Percentiles rank a stretch among this genome's conserved stretches.
Conservation (phyloP, 2,113 vertebrate genomes). For the Salvelinus namaycush region DNA sequence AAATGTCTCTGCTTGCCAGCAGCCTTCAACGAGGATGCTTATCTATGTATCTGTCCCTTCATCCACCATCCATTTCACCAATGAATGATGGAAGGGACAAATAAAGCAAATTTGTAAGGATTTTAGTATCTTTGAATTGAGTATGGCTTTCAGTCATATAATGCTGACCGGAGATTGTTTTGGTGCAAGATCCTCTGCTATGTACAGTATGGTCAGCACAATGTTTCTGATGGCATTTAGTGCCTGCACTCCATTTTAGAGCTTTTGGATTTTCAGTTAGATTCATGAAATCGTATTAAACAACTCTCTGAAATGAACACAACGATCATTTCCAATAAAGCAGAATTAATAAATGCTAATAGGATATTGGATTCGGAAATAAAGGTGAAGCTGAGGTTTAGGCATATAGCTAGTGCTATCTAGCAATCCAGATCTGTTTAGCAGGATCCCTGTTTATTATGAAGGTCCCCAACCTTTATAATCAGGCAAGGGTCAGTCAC, state of each 20-base stretch:
- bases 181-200: conserved; percentile 37
- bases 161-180: conserved; percentile 64
- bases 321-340: conserved; percentile 65
- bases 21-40: conserved; percentile 57
- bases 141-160: conserved; percentile 29
- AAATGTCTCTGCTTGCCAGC: conserved; percentile 64
- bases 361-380: conserved; percentile 19
- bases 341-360: conserved; percentile 50
- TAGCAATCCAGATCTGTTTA: conserved; percentile 53
- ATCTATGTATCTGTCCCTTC: conserved; percentile 71
- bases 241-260: neutral
- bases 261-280: conserved; percentile 52
- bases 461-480: conserved; percentile 53
- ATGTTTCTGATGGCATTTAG: conserved; percentile 18
- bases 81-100: conserved; percentile 63
- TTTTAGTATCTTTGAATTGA: conserved; percentile 32
- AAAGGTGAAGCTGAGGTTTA: conserved; percentile 33
- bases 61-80: conserved; percentile 63
- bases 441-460: conserved; percentile 59
- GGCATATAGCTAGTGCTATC: conserved; percentile 46
- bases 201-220: neutral
- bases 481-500: conserved; percentile 68
- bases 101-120: conserved; percentile 72
- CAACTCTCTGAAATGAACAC: conserved; percentile 30
- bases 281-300: conserved; percentile 64